Percentiles rank a stretch among this genome's conserved stretches.
phyloP scores from a whole-genome alignment of 2,888 invertebrate species.

The Quadriops clusia region DNA sequence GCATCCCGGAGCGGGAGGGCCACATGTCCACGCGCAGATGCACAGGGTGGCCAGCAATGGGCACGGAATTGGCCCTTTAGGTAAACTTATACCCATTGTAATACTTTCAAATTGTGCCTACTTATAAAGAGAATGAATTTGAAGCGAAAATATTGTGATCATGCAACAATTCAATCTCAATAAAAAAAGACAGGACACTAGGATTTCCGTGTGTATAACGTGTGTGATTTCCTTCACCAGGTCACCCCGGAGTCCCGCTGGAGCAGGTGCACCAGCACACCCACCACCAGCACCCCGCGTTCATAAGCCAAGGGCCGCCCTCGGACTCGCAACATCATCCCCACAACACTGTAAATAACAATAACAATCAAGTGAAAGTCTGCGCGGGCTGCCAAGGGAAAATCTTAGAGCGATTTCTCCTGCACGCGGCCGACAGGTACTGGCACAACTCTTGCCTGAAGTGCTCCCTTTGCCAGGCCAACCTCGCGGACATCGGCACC shows the following conservation, averaged over 20 bases:
- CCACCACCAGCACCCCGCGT: conserved; percentile 37
- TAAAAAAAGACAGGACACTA: neutral
- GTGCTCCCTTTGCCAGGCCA: conserved; percentile 82
- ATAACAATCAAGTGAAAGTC: conserved; percentile 53
- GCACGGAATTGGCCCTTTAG: conserved; percentile 36
- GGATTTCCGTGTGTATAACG: neutral
- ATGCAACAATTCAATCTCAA: no score
- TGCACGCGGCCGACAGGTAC: conserved; percentile 86
- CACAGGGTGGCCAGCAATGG: conserved; percentile 31
- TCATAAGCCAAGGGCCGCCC: conserved; percentile 37
- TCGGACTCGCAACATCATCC: conserved; percentile 37
- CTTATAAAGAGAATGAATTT: neutral
- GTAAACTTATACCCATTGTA: conserved; percentile 19
- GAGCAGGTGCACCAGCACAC: conserved; percentile 29
- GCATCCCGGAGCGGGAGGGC: conserved; percentile 38
- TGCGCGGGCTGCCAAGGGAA: conserved; percentile 88
- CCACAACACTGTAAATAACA: conserved; percentile 45
- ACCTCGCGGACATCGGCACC: conserved; percentile 80
- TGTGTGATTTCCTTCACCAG: conserved; percentile 15
- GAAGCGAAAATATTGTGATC: no score
- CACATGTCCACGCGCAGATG: conserved; percentile 38
- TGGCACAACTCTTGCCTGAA: conserved; percentile 95
- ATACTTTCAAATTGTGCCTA: neutral
- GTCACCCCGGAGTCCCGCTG: conserved; percentile 29
- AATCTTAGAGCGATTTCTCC: conserved; percentile 82